A percentile compares a stretch with the other conserved stretches of the same genome.
These are phyloP conservation scores for Zelostemma sp. DNA, from an alignment of 1,140 invertebrate genomes.

Conservation along the genomic window DNA sequence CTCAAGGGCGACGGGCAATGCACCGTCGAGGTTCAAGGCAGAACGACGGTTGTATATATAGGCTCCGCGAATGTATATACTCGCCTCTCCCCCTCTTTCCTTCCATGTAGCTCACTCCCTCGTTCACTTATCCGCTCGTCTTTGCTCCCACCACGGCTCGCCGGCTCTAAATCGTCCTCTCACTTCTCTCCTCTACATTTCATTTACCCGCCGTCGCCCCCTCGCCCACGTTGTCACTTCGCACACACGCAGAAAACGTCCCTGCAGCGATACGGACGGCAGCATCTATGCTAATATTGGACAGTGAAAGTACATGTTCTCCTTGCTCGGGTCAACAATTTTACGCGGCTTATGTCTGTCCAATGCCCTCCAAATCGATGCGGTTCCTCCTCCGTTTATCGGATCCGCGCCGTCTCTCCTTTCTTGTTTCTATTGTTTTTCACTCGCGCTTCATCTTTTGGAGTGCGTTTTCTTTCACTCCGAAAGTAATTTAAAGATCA, in stretches of 20 bases:
- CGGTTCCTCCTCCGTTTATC: conserved; percentile 28
- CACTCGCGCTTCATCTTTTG: too few relatives aligned
- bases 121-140: conserved; percentile 11
- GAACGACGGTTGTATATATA: conserved; percentile 68
- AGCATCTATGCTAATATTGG: conserved; percentile 38
- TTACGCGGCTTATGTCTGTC: conserved; percentile 39
- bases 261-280: conserved; percentile 11
- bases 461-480: too few relatives aligned
- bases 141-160: conserved; percentile 14
- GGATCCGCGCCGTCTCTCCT: conserved; percentile 11
- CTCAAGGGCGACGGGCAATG: conserved; percentile 71
- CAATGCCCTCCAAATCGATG: conserved; percentile 47
- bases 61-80: conserved; percentile 39
- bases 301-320: conserved; percentile 46
- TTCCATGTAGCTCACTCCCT: conserved; percentile 19
- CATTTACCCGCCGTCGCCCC: conserved; percentile 15
- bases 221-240: conserved; percentile 15
- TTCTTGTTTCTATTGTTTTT: neutral
- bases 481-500: too few relatives aligned
- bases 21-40: conserved; percentile 71
- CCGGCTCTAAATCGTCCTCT: conserved; percentile 6
- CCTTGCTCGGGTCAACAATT: conserved; percentile 39
- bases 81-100: conserved; percentile 29
- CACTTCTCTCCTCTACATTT: neutral
- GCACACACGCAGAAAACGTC: conserved; percentile 6